Conservation (phyloP, 1,140 invertebrate genomes). For the Chionoecetes opilio region DNA sequence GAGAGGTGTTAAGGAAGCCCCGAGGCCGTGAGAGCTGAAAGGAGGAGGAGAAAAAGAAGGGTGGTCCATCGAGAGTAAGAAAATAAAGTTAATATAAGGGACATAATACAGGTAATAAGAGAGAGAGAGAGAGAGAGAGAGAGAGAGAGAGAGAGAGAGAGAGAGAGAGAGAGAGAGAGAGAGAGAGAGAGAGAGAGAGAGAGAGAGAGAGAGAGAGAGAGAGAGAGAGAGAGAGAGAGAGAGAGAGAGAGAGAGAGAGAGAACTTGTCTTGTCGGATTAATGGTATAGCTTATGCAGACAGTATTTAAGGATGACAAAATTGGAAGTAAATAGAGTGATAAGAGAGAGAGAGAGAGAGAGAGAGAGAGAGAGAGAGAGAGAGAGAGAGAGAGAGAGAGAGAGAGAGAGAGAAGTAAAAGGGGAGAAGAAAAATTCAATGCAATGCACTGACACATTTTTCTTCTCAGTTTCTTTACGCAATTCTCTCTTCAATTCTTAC, state of each 20-base stretch:
- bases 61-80: too few species aligned
- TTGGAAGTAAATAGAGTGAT: too few species aligned
- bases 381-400: slow-evolving; percentile 22
- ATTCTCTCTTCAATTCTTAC: too few species aligned
- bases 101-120: neutral
- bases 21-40: neutral
- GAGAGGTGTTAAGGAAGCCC: neutral
- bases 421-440: neutral
- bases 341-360: too few species aligned
- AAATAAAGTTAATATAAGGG: neutral
- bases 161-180: slow-evolving; percentile 29
- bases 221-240: too few species aligned
- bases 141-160: slow-evolving; percentile 32
- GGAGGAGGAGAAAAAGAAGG: too few species aligned
- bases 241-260: too few species aligned
- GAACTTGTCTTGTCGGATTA: neutral
- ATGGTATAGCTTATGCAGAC: too few species aligned
- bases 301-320: too few species aligned
- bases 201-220: neutral
- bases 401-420: neutral
- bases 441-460: too few species aligned
- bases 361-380: too few species aligned
- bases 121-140: slow-evolving; percentile 30
- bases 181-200: neutral
- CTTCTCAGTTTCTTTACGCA: too few species aligned